Conservation (phyloP, 2,113 vertebrate genomes). For the Gyps fulvus region DNA sequence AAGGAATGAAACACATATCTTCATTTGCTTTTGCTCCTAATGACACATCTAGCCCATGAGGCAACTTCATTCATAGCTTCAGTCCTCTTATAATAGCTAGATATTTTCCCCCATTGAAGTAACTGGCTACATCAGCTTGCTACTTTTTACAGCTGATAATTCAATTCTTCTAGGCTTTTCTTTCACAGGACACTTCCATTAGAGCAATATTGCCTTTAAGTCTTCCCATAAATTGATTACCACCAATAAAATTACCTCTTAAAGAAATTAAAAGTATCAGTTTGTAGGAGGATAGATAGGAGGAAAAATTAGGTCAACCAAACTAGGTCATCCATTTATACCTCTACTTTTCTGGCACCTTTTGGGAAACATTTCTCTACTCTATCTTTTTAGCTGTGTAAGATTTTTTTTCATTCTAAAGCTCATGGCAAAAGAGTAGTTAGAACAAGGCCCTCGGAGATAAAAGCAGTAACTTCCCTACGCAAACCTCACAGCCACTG, state of each 20-base stretch:
- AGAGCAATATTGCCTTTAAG: background rate
- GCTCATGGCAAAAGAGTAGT: background rate
- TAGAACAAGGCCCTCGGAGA: background rate
- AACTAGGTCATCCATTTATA: constrained; percentile 50
- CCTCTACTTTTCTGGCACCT: background rate
- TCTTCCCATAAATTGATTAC: background rate
- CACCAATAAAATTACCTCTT: constrained; percentile 17
- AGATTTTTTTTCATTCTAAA: background rate
- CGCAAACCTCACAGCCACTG: background rate
- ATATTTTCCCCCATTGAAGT: background rate
- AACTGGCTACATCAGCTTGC: background rate
- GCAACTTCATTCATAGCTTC: background rate
- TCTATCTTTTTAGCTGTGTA: background rate
- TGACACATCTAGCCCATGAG: background rate
- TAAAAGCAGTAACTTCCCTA: background rate
- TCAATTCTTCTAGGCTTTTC: background rate
- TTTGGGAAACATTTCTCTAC: constrained; percentile 8
- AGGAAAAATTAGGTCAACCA: constrained; percentile 19
- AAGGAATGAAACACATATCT: background rate
- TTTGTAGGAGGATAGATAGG: background rate
- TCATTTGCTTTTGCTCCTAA: background rate
- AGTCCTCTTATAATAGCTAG: background rate
- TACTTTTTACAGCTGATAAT: constrained; percentile 5
- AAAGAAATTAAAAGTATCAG: constrained; percentile 15
- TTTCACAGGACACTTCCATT: constrained; percentile 1